These are phyloP conservation scores for Aphidius colemani DNA, from an alignment of 2,888 invertebrate species.

Conservation along the genomic window DNA sequence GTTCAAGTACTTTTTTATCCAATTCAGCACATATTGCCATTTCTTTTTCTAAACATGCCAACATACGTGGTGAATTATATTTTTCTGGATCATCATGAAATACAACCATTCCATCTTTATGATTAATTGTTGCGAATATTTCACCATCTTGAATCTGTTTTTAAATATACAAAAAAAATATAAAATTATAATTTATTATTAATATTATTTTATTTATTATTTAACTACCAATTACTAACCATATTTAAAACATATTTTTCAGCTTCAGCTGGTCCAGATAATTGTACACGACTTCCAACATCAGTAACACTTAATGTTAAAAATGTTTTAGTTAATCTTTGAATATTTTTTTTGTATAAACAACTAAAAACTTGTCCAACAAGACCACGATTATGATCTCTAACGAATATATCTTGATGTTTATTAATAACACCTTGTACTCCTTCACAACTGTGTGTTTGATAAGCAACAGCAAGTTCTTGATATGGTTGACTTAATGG, in stretches of 20 bases:
- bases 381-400: constrained; percentile 77
- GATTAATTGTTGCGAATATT: constrained; percentile 95
- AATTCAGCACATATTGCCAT: constrained; percentile 85
- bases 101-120: constrained; percentile 97
- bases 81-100: constrained; percentile 96
- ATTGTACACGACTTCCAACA: constrained; percentile 87
- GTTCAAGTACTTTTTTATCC: constrained; percentile 84
- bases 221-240: constrained; percentile 65
- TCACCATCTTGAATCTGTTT: constrained; percentile 92
- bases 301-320: constrained; percentile 86
- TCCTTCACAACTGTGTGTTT: constrained; percentile 73
- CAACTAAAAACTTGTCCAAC: constrained; percentile 86
- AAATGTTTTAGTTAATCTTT: constrained; percentile 93
- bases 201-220: not conserved
- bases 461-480: constrained; percentile 84
- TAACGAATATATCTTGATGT: constrained; percentile 78
- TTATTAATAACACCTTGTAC: constrained; percentile 73
- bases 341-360: constrained; percentile 94
- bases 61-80: constrained; percentile 87
- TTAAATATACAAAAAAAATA: not conserved
- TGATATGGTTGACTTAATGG: constrained; percentile 86
- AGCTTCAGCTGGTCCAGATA: constrained; percentile 83
- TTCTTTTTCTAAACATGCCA: constrained; percentile 84
- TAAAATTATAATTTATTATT: constrained; percentile 2
- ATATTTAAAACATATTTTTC: constrained; percentile 93